Evolutionary conservation across 2,797 vertebrate species (phyloP), one percentile per base, ranked within the genome.

Genomic region (Lophius americanus): DNA sequence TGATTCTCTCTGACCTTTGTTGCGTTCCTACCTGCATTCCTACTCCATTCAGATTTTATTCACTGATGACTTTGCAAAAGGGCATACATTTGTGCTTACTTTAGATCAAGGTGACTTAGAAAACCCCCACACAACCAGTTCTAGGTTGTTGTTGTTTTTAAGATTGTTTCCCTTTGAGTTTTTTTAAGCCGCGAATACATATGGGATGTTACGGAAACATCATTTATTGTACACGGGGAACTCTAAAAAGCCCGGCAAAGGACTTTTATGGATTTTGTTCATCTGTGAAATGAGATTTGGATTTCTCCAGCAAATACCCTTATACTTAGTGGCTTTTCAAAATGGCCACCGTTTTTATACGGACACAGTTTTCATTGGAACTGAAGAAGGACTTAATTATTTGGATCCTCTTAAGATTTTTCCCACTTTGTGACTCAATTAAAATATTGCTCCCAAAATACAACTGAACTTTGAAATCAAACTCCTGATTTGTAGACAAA

Each of bases 221-320:
- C 33, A 36, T 50, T 36, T 64, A 51, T 47, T 12, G 41, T 13
- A 12, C 14, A 14, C 44, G 35, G 37, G 68, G 77, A 75, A 74
- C 76, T 68, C 43, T 50, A 46, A 57, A 65, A 44, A 50, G 37
- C 14, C 50, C 57, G 51, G 56, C 14, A 55, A 81, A 60, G 62
- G 76, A 82, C 66, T 68, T 64, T 72, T 70, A 23, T 61, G 70
- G 68, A 76, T 71, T 70, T 74, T 63, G 13, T 48, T 76, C 14
- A 44, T 61, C 59, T 57, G 44, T 68, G 60, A 64, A 78, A 74
- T 51, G 43, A 33, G 42, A 75, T 67, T 55, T 13, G 53, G 5
- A 71, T 54, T 67, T 60, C 41, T 61, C 39, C 62, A 60, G 38
- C 60, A 61, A 55, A 55, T 36, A 37, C 41, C 9, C 14, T 23